Conservation (phyloP, 2,113 vertebrate species). For the Alouatta palliata region DNA sequence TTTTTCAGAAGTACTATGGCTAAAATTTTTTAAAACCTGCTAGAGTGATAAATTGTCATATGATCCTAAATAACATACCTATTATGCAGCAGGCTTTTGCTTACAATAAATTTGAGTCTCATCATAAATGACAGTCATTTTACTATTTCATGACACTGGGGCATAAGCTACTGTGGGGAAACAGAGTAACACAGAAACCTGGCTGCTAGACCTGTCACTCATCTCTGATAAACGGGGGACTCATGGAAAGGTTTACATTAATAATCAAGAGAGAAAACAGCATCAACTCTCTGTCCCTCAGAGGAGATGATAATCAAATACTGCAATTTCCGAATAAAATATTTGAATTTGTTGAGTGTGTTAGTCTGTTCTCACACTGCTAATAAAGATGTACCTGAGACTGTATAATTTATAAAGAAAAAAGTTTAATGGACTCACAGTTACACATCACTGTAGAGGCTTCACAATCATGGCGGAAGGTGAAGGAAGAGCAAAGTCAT, state of each 20-base stretch:
- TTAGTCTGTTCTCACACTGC: no score
- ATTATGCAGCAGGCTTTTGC: background rate
- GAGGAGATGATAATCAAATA: conserved; percentile 58
- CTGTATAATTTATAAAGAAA: no score
- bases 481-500: no score
- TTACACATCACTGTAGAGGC: no score
- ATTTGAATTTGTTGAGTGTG: background rate
- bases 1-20: background rate
- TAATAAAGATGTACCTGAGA: no score
- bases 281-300: conserved; percentile 20
- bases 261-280: conserved; percentile 43
- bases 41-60: background rate
- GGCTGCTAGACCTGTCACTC: background rate
- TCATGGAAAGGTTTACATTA: conserved; percentile 38
- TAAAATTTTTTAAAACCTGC: background rate
- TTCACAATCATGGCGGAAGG: no score
- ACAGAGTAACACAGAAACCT: background rate
- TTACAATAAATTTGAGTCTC: background rate
- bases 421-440: no score
- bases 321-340: conserved; percentile 30
- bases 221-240: background rate
- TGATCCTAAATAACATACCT: conserved; percentile 44
- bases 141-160: background rate
- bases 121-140: background rate
- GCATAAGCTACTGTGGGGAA: background rate